These are phyloP conservation scores for Sinosuthora webbiana DNA, from an alignment of 2,113 vertebrate genomes.

Conservation along the genomic window DNA sequence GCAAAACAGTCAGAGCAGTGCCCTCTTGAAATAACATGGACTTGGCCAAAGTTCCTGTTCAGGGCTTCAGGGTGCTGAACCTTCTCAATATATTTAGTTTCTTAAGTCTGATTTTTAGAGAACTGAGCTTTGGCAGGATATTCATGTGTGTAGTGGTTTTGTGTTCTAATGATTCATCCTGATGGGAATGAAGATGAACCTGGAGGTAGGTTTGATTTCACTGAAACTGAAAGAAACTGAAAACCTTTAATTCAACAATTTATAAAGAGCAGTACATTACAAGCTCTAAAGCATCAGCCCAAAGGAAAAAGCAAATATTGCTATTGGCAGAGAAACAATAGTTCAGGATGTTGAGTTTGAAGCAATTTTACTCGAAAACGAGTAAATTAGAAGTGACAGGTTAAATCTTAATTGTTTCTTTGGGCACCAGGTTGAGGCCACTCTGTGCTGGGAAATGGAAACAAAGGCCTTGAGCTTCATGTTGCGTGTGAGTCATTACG, in stretches of 20 bases:
- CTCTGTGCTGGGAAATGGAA: neutral
- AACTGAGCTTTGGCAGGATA: neutral
- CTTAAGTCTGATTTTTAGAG: neutral
- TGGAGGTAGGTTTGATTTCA: neutral
- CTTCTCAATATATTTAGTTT: neutral
- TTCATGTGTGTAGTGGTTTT: neutral
- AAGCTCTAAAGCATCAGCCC: neutral
- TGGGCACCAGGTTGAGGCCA: neutral
- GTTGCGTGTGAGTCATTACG: fast-evolving
- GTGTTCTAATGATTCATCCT: neutral
- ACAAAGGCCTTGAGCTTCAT: neutral
- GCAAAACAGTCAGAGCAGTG: neutral
- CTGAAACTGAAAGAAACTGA: neutral
- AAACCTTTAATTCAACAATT: neutral
- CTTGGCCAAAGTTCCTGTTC: neutral
- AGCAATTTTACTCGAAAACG: neutral
- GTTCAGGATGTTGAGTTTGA: neutral
- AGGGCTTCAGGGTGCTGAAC: neutral
- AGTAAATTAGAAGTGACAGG: constrained; percentile 7
- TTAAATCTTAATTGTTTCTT: constrained; percentile 12
- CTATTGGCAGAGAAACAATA: neutral
- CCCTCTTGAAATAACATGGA: neutral
- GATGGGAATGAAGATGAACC: neutral
- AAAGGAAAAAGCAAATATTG: neutral
- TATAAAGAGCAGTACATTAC: neutral